These are phyloP conservation scores for Nemurella pictetii DNA, from an alignment of 2,888 invertebrate genomes.

Conservation along the genomic window DNA sequence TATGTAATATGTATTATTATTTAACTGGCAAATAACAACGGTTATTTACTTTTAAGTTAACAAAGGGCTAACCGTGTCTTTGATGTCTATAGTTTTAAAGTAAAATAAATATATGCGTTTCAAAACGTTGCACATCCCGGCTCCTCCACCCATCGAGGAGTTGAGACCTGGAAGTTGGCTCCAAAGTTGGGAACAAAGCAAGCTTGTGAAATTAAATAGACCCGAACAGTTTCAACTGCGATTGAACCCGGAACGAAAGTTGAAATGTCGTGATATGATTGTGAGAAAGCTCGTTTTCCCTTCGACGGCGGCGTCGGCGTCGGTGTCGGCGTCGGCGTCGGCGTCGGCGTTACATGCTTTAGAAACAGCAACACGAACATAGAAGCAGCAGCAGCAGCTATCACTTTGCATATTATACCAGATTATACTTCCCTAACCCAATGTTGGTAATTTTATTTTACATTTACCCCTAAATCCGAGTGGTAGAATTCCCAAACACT, in stretches of 20 bases:
- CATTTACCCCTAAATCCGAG: background rate
- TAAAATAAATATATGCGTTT: background rate
- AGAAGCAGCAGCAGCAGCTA: background rate
- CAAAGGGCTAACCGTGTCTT: background rate
- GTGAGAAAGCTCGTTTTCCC: too few species aligned
- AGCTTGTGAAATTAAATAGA: too few species aligned
- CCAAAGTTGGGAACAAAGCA: too few species aligned
- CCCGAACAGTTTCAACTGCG: background rate
- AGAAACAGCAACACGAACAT: background rate
- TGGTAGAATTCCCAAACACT: background rate
- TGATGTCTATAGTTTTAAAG: background rate
- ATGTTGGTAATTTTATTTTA: background rate
- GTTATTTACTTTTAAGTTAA: background rate
- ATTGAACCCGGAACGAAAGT: background rate
- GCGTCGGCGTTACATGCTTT: background rate
- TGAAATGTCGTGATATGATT: background rate
- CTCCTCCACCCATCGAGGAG: background rate
- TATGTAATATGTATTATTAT: background rate
- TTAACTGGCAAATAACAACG: background rate
- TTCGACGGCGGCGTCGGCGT: too few species aligned
- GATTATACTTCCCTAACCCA: background rate
- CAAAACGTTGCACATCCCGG: background rate
- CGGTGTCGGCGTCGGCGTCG: too few species aligned
- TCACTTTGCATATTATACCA: constrained; percentile 6
- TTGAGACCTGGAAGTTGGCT: too few species aligned